Base-by-base conservation (phyloP, 2,888 invertebrate genomes). In the Drosophila eohydei region DNA sequence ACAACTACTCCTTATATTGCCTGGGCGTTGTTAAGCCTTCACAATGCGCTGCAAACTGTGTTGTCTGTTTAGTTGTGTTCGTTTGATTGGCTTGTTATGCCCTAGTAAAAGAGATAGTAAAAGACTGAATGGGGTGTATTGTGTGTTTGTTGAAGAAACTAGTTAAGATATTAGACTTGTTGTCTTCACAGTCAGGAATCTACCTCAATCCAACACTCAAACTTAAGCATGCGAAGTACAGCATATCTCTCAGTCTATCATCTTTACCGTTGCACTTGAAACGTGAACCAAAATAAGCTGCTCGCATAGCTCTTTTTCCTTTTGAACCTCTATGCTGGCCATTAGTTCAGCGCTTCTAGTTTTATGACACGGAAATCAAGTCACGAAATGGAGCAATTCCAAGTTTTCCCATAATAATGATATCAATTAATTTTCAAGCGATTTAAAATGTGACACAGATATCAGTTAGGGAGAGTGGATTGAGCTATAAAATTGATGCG, bases 341-440 rank as follows among this genome's bases (percentile, higher is more conserved):
- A 66, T 57, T 43, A 26, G 43, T n/a, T 26, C 12, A 55, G 5
- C 40, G 38, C 26, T 69, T 55, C 30, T 26, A 44, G 50, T 58
- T 64, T 64, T 41, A 71, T 60, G 46, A 32, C 51, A 52, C 56
- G 59, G 56, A 57, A 71, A 61, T 70, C 50, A 38, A 60, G 38
- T 60, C 55, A 26, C 44, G 55, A 43, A 54, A 61, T 55, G 50
- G n/a, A 41, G 36, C 48, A 34, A 36, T 55, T 52, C 58, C 21
- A 51, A 56, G 51, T 50, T 43, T 43, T 38, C 41, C 52, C 38
- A 36, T 52, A 8, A 54, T 74, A 70, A 74, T 70, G 70, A 66
- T 60, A 46, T 50, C 74, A 64, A 78, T 78, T 78, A 78, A 78
- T 78, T 74, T 67, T 62, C 36, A 11, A 59, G 54, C 74, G 59